Evolutionary conservation across 2,888 invertebrate species (phyloP).

Genomic region (Acholoe squamosa): DNA sequence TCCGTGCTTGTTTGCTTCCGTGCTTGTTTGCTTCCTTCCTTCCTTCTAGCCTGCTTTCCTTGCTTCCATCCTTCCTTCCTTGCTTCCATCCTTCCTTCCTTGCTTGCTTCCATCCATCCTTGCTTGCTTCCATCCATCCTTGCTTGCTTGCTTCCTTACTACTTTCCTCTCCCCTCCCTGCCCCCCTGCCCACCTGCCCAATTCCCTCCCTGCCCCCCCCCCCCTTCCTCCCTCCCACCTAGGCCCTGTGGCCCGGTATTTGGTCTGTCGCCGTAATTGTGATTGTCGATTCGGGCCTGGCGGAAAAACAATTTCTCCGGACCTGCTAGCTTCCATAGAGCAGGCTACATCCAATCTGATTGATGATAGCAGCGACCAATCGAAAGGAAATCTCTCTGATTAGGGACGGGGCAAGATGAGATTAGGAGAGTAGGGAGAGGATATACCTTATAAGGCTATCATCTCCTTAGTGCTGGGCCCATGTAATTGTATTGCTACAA

Average conservation of each 20-base stretch:
- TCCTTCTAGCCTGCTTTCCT: neutral
- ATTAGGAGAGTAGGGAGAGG: conserved; percentile 40
- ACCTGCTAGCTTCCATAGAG: neutral
- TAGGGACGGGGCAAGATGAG: conserved; percentile 9
- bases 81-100: neutral
- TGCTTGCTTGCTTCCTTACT: no score
- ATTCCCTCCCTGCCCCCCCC: neutral
- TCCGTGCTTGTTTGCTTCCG: neutral
- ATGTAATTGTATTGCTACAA: conserved; percentile 38
- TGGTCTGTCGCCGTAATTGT: neutral
- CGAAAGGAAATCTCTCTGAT: conserved; percentile 38
- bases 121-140: neutral
- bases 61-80: neutral
- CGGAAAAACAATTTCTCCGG: neutral
- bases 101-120: neutral
- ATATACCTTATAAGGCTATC: conserved; percentile 13
- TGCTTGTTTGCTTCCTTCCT: neutral
- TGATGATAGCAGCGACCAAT: conserved; percentile 39
- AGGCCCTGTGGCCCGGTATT: neutral
- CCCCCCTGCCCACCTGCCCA: neutral
- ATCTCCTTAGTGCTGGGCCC: neutral
- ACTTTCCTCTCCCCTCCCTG: neutral
- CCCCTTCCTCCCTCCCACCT: neutral
- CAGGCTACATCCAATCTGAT: neutral
- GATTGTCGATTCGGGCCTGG: conserved; percentile 13